A percentile compares a stretch with the other conserved stretches of the same genome.
These are phyloP conservation scores for Sturnira hondurensis DNA, from an alignment of 2,113 vertebrate species.

Conservation along the genomic window DNA sequence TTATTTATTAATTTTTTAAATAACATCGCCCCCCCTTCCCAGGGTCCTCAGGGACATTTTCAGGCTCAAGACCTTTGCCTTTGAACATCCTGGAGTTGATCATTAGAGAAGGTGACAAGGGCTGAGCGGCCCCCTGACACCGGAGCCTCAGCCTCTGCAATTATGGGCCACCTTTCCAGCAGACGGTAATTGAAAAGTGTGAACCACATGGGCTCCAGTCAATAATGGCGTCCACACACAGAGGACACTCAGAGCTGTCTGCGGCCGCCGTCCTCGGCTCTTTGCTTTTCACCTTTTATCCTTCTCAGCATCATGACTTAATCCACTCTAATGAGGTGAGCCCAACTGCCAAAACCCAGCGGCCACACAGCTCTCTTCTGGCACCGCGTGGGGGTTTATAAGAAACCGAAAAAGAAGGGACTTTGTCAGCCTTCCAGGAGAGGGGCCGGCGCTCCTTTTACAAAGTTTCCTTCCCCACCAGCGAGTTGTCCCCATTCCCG, in stretches of 20 bases:
- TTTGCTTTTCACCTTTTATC: slow-evolving; percentile 86
- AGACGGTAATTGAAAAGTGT: slow-evolving; percentile 88
- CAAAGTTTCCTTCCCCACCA: not conserved
- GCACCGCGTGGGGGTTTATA: slow-evolving; percentile 68
- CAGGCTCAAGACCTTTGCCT: slow-evolving; percentile 83
- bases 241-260: slow-evolving; percentile 74
- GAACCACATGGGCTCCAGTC: slow-evolving; percentile 86
- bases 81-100: slow-evolving; percentile 87
- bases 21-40: slow-evolving; percentile 60
- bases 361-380: slow-evolving; percentile 69
- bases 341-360: slow-evolving; percentile 78
- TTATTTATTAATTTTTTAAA: slow-evolving; percentile 50
- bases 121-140: slow-evolving; percentile 86
- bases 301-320: slow-evolving; percentile 85
- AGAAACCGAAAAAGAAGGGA: slow-evolving; percentile 67
- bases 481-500: not conserved
- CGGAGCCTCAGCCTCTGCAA: slow-evolving; percentile 85
- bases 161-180: slow-evolving; percentile 87
- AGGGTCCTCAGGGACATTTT: slow-evolving; percentile 72
- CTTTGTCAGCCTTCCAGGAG: slow-evolving; percentile 81
- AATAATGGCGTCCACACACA: slow-evolving; percentile 86
- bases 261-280: slow-evolving; percentile 63
- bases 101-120: slow-evolving; percentile 83
- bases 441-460: slow-evolving; percentile 49
- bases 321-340: slow-evolving; percentile 90